phyloP scores from a whole-genome alignment of 92 coral and sea anemone genomes.

The Galaxea fascicularis region DNA sequence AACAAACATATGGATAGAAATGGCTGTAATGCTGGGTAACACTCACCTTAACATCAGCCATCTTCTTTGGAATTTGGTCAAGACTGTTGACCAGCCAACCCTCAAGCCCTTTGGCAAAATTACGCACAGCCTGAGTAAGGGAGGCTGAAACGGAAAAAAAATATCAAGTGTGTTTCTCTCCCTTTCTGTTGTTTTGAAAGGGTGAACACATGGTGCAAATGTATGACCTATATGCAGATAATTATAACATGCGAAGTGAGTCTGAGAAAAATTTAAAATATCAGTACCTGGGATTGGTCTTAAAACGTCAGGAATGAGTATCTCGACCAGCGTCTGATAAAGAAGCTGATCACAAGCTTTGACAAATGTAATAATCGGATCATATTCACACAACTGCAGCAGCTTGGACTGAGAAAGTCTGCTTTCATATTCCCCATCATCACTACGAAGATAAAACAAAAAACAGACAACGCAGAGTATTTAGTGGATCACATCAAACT shows the following conservation, averaged over 20 bases:
- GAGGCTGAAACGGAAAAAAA: constrained; percentile 74
- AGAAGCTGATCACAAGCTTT: constrained; percentile 92
- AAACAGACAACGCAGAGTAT: neutral
- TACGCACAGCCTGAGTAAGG: constrained; percentile 97
- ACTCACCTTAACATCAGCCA: constrained; percentile 92
- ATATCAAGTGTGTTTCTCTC: neutral
- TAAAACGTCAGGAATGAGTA: constrained; percentile 95
- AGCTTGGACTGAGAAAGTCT: constrained; percentile 90
- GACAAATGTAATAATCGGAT: constrained; percentile 87
- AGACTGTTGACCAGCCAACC: constrained; percentile 90
- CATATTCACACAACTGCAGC: constrained; percentile 84
- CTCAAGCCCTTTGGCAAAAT: constrained; percentile 97
- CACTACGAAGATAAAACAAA: constrained; percentile 53
- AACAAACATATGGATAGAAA: neutral
- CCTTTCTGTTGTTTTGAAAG: too few species aligned
- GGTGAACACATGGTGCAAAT: neutral
- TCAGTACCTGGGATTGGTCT: constrained; percentile 95
- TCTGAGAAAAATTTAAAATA: neutral
- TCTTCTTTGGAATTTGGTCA: constrained; percentile 93
- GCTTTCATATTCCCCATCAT: constrained; percentile 88
- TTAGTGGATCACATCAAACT: too few species aligned
- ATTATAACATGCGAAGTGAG: neutral
- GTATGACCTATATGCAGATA: neutral
- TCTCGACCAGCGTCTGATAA: constrained; percentile 95
- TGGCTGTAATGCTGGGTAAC: neutral